These are phyloP conservation scores for Serripes groenlandicus DNA, from an alignment of 2,888 invertebrate species.

Conservation along the genomic window DNA sequence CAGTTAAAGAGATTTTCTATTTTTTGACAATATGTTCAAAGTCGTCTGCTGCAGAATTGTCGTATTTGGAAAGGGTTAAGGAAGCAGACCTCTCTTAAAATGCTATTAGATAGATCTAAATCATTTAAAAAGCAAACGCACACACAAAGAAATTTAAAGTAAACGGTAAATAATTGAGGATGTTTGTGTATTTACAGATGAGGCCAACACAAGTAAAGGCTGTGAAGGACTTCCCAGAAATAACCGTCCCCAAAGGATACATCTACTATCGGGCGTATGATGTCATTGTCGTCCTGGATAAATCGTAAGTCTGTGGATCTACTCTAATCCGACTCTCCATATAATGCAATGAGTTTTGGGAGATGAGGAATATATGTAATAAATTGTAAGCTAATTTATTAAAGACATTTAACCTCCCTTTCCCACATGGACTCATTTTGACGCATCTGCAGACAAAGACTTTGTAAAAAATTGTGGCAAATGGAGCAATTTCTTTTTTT, in stretches of 20 bases:
- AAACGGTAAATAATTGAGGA: constrained; percentile 2
- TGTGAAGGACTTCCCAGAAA: constrained; percentile 87
- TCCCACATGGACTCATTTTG: not conserved
- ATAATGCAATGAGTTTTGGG: too few species aligned
- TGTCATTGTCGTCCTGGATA: constrained; percentile 96
- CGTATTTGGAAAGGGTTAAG: too few species aligned
- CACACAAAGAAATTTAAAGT: too few species aligned
- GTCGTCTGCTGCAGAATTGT: too few species aligned
- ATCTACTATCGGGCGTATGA: constrained; percentile 95
- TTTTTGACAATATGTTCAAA: too few species aligned
- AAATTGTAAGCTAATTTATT: not conserved
- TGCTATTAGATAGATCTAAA: too few species aligned
- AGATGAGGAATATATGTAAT: too few species aligned
- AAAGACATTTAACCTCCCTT: not conserved
- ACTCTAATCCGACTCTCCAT: too few species aligned
- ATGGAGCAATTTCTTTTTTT: not conserved
- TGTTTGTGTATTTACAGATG: constrained; percentile 87
- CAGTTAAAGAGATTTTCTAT: too few species aligned
- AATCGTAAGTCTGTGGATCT: constrained; percentile 88
- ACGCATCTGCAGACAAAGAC: not conserved
- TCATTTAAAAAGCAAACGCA: too few species aligned
- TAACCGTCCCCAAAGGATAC: constrained; percentile 88
- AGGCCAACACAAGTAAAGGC: constrained; percentile 97
- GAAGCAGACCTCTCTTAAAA: too few species aligned
- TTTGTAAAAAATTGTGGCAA: not conserved